Conservation (phyloP, 2,797 vertebrate species). For the Bradypodion ventrale region DNA sequence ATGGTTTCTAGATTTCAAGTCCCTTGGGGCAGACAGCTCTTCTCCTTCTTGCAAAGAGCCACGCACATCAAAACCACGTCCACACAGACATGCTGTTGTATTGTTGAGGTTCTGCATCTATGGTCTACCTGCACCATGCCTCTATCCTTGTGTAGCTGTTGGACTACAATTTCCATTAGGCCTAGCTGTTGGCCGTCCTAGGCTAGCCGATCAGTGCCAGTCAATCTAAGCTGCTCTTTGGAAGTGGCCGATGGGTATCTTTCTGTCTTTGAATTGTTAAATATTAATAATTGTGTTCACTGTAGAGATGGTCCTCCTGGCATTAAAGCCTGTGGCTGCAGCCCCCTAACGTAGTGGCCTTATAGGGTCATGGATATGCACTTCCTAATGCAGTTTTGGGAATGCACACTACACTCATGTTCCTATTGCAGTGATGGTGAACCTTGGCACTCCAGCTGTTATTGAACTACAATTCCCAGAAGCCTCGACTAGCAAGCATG, state of each 20-base stretch:
- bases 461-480: no score
- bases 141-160: not conserved
- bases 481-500: no score
- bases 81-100: not conserved
- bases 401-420: no score
- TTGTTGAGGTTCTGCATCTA: not conserved
- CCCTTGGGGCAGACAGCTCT: not conserved
- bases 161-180: no score
- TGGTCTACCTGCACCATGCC: not conserved
- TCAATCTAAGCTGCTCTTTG: not conserved
- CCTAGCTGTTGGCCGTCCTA: not conserved
- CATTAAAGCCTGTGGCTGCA: no score
- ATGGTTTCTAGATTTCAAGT: not conserved
- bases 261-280: not conserved
- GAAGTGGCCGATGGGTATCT: not conserved
- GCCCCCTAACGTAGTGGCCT: no score
- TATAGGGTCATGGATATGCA: rapidly evolving
- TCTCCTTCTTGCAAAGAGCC: not conserved
- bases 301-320: no score
- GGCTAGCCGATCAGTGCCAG: not conserved
- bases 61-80: no score
- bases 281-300: not conserved
- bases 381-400: not conserved
- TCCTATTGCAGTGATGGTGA: no score
- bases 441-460: no score